Evolutionary conservation across 2,113 vertebrate genomes (phyloP), one percentile per base, ranked within the genome.

Genomic region (Ia io): DNA sequence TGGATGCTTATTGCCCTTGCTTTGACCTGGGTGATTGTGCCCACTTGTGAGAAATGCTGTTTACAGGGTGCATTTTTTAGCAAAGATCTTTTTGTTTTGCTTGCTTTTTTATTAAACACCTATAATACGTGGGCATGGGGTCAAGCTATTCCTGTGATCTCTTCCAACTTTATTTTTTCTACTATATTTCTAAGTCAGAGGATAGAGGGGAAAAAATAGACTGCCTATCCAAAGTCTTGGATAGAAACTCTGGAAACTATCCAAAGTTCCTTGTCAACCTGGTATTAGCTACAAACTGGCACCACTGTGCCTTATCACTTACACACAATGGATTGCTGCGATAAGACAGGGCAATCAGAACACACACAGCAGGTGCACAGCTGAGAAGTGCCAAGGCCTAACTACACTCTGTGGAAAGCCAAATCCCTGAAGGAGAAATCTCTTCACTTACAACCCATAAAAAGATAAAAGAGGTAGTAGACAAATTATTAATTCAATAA

Each of bases 281-380:
- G 73, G 77, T 73, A 92, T 91, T 91, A 84, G 90, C 70, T 92
- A 83, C 84, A 88, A 90, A 83, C 93, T 86, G 82, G 90, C 78
- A 94, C 73, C 73, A 79, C 30, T 42, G 42, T 42, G 76, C 85
- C 79, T 70, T 70, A 69, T 25, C 30, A 74, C 25, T 84, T 74
- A 49, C 22, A 78, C 77, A 93, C 91, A 90, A 83, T n/a, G 28
- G 80, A 44, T 23, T 56, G 35, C 42, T 65, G 44, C 74, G 47
- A 40, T 80, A 51, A 53, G 69, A 40, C 18, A 73, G 8, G 9
- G 32, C 61, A 83, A 8, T 77, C 11, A 80, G 32, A 90, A 79
- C 78, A 90, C 79, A 93, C 79, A 53, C 53, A 44, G 80, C 70
- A 93, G 70, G 53, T 10, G 35, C 14, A 78, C 22, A 70, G 78